Conservation (phyloP, 1,140 invertebrate genomes). For the Drosophila micromelanica region DNA sequence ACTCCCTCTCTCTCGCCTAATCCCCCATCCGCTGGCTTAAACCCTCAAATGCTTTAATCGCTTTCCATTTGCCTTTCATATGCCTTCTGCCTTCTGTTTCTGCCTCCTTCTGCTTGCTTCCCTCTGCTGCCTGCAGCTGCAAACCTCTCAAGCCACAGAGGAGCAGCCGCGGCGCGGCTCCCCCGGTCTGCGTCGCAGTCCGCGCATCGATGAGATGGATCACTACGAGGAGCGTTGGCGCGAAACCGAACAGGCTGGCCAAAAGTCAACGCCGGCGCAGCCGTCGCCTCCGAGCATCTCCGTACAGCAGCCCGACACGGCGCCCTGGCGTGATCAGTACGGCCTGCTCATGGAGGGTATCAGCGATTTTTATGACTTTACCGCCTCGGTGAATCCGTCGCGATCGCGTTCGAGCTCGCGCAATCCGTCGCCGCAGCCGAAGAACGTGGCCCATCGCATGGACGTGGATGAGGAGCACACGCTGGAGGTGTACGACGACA, state of each 20-base stretch:
- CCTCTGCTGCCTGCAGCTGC: constrained; percentile 51
- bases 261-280: constrained; percentile 1
- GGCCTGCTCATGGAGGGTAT: constrained; percentile 76
- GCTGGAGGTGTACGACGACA: constrained; percentile 74
- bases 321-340: constrained; percentile 74
- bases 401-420: constrained; percentile 68
- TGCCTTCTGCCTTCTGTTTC: constrained; percentile 20
- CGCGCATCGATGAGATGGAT: constrained; percentile 78
- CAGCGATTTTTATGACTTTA: constrained; percentile 83
- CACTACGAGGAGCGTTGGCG: constrained; percentile 78
- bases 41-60: constrained; percentile 43
- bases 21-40: constrained; percentile 1
- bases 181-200: constrained; percentile 73
- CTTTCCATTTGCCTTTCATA: constrained; percentile 65
- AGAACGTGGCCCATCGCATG: constrained; percentile 65
- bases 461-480: constrained; percentile 42
- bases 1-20: neutral
- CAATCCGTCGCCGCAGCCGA: constrained; percentile 65
- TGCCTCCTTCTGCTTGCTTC: constrained; percentile 11
- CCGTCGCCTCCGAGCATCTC: constrained; percentile 55
- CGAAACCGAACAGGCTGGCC: constrained; percentile 39
- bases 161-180: constrained; percentile 59
- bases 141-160: constrained; percentile 64
- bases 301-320: constrained; percentile 63
- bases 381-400: constrained; percentile 74